These are phyloP conservation scores for Allacma fusca DNA, from an alignment of 2,888 invertebrate genomes.

Conservation along the genomic window DNA sequence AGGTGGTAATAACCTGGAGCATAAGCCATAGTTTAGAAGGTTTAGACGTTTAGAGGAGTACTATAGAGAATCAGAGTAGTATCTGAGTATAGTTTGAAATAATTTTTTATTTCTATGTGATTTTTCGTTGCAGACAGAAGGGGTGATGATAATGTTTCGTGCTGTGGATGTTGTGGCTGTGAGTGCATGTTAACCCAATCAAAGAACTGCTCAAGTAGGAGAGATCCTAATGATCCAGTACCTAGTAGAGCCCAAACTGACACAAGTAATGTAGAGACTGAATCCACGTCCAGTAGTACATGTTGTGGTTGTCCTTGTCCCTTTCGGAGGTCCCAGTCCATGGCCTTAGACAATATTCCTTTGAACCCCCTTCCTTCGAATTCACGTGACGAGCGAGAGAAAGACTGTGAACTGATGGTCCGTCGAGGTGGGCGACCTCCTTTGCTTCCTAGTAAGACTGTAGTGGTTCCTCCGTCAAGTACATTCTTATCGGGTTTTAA, in stretches of 20 bases:
- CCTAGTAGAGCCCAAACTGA: constrained; percentile 17
- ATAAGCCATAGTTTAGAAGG: too few species aligned
- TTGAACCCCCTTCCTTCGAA: constrained; percentile 38
- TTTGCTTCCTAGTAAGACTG: constrained; percentile 57
- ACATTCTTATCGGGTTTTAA: constrained; percentile 36
- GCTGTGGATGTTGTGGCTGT: constrained; percentile 58
- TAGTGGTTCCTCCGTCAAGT: constrained; percentile 53
- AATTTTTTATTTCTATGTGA: constrained; percentile 42
- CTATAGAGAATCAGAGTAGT: constrained; percentile 20
- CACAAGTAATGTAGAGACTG: constrained; percentile 33
- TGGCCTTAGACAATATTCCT: constrained; percentile 57
- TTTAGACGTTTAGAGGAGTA: not conserved
- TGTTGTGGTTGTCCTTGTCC: constrained; percentile 53
- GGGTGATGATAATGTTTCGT: constrained; percentile 56
- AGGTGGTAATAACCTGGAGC: too few species aligned
- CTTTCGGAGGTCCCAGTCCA: constrained; percentile 58
- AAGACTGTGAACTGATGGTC: constrained; percentile 41
- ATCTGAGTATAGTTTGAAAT: too few species aligned
- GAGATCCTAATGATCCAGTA: constrained; percentile 30
- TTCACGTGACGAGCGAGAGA: constrained; percentile 25
- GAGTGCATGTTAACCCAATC: constrained; percentile 50
- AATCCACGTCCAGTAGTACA: constrained; percentile 31
- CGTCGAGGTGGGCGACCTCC: constrained; percentile 53
- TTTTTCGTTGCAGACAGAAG: constrained; percentile 52
- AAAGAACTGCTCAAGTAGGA: constrained; percentile 35